These are phyloP conservation scores for Tryphoninae sp. DNA, from an alignment of 2,888 invertebrate species.

Conservation along the genomic window DNA sequence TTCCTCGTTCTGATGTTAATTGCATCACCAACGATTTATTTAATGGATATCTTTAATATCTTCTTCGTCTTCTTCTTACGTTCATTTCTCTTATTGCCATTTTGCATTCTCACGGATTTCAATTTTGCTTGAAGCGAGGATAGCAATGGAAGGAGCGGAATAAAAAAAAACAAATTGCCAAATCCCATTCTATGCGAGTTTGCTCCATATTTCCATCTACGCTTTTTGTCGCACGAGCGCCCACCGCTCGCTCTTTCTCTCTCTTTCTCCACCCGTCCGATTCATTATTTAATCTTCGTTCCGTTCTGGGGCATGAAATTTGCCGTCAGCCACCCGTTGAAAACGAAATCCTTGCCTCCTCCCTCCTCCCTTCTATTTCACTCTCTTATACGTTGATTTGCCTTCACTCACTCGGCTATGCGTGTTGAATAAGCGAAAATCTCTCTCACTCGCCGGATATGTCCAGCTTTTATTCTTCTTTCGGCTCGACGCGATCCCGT, in stretches of 20 bases:
- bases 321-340: conserved; percentile 46
- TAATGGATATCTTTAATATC: not conserved
- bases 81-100: not conserved
- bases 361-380: not conserved
- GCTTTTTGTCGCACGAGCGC: conserved; percentile 45
- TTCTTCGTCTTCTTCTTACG: not conserved
- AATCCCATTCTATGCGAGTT: conserved; percentile 33
- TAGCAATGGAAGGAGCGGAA: not conserved
- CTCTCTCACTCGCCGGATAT: conserved; percentile 44
- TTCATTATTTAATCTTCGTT: conserved; percentile 65
- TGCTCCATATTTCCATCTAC: conserved; percentile 54
- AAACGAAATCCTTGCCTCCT: conserved; percentile 29
- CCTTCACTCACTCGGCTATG: conserved; percentile 25
- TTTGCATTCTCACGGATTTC: conserved; percentile 2
- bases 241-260: conserved; percentile 5
- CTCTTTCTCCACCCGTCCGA: conserved; percentile 34
- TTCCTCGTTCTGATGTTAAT: conserved; percentile 3
- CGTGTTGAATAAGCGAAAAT: conserved; percentile 43
- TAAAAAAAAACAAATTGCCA: conserved; percentile 36
- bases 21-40: not conserved
- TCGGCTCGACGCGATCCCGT: conserved; percentile 12
- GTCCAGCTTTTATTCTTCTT: conserved; percentile 54
- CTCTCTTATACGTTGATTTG: conserved; percentile 31
- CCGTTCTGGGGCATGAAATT: conserved; percentile 59
- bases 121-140: conserved; percentile 34